Conservation (phyloP, 1,140 invertebrate species). For the Mya arenaria region DNA sequence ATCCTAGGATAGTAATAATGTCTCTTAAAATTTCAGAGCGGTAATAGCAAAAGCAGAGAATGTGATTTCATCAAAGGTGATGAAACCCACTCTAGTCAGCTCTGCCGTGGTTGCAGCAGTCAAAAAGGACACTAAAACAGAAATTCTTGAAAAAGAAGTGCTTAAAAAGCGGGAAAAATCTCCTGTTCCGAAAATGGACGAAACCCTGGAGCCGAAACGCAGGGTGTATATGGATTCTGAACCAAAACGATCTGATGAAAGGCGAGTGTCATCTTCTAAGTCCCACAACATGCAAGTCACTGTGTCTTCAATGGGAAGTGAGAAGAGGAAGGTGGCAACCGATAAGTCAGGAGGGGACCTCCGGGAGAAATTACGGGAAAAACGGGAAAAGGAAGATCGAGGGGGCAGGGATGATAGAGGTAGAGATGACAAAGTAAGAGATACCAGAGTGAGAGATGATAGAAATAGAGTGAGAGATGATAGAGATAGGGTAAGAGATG, state of each 20-base stretch:
- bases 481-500: constrained; percentile 16
- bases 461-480: background rate
- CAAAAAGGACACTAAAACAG: constrained; percentile 9
- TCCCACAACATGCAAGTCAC: constrained; percentile 35
- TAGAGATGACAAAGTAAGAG: constrained; percentile 14
- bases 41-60: constrained; percentile 46
- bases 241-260: constrained; percentile 2
- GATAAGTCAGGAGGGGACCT: background rate
- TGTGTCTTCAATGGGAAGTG: constrained; percentile 31
- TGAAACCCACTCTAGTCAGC: constrained; percentile 41
- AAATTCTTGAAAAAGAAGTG: background rate
- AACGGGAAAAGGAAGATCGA: constrained; percentile 9
- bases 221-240: constrained; percentile 25
- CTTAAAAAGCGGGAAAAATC: constrained; percentile 25
- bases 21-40: too few species aligned
- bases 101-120: constrained; percentile 15
- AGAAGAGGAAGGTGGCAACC: constrained; percentile 30
- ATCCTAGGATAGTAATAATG: too few species aligned
- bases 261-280: background rate
- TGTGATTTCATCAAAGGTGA: constrained; percentile 33
- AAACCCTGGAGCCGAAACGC: background rate
- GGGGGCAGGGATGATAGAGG: too few species aligned
- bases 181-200: background rate
- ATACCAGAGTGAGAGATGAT: constrained; percentile 9
- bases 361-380: constrained; percentile 28